phyloP scores from a whole-genome alignment of 1,140 invertebrate species.

The Atta cephalotes region DNA sequence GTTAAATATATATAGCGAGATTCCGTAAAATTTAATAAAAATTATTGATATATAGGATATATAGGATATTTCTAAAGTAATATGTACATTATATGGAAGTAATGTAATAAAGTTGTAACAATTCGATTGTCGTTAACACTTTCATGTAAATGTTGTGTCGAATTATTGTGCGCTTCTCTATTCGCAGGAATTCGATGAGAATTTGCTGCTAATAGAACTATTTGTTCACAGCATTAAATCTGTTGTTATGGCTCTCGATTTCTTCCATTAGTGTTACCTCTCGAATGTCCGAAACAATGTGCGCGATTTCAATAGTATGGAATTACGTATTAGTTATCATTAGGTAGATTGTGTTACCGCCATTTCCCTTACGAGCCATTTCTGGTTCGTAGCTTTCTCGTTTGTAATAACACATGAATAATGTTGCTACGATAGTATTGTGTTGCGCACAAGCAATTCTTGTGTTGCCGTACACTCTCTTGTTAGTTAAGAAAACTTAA shows the following conservation, averaged over 20 bases:
- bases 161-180: constrained; percentile 6
- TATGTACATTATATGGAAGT: not conserved
- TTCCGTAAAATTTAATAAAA: not conserved
- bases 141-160: not conserved
- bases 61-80: not conserved
- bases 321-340: constrained; percentile 64
- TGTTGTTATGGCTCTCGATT: constrained; percentile 25
- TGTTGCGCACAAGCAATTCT: not conserved
- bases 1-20: not conserved
- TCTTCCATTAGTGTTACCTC: constrained; percentile 60
- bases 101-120: not conserved
- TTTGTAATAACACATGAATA: constrained; percentile 56
- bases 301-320: constrained; percentile 52
- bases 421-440: constrained; percentile 15
- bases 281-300: constrained; percentile 59
- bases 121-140: not conserved
- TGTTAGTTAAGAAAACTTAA: constrained; percentile 46
- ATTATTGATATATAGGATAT: not conserved
- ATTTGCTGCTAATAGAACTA: constrained; percentile 11
- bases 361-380: constrained; percentile 65
- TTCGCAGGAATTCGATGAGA: constrained; percentile 4
- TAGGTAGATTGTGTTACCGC: constrained; percentile 28
- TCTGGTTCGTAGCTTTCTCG: constrained; percentile 37
- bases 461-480: not conserved
- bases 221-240: constrained; percentile 16